Percentiles rank a stretch among this genome's conserved stretches.
phyloP scores from a whole-genome alignment of 2,888 invertebrate genomes.

The Caenorhabditis sinica region DNA sequence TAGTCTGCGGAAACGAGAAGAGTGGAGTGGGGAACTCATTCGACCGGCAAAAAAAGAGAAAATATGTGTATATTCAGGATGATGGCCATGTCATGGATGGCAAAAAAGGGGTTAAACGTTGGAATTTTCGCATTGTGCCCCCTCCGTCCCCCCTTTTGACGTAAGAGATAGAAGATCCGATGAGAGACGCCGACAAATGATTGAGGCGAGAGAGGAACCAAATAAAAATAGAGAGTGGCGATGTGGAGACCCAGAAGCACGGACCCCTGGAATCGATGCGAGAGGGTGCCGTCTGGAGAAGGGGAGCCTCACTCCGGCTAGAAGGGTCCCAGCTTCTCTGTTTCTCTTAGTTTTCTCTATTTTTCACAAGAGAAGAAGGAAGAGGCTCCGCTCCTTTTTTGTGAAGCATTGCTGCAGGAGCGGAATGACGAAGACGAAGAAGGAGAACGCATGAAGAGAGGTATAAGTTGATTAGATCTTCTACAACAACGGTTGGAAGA shows the following conservation, averaged over 20 bases:
- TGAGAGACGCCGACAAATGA: conserved; percentile 60
- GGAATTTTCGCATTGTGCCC: conserved; percentile 45
- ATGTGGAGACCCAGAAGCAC: conserved; percentile 44
- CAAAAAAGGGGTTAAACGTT: conserved; percentile 51
- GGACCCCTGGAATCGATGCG: conserved; percentile 64
- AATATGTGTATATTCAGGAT: conserved; percentile 57
- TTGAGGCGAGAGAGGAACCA: conserved; percentile 47
- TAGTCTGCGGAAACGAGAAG: conserved; percentile 26
- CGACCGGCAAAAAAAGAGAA: conserved; percentile 47
- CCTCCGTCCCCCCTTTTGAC: conserved; percentile 21
- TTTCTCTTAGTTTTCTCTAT: conserved; percentile 34
- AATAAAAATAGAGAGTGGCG: conserved; percentile 17
- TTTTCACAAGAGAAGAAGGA: conserved; percentile 12
- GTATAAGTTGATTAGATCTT: conserved; percentile 21
- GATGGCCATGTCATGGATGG: conserved; percentile 54
- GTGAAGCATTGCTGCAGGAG: conserved; percentile 22
- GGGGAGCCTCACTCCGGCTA: conserved; percentile 27
- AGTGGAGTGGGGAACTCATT: conserved; percentile 50
- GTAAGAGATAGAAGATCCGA: conserved; percentile 53
- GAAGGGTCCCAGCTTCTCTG: conserved; percentile 63
- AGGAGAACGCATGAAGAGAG: background rate
- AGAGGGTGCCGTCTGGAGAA: conserved; percentile 40
- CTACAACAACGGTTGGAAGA: background rate
- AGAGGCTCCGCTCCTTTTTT: conserved; percentile 30
- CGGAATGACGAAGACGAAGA: conserved; percentile 25